phyloP scores from a whole-genome alignment of 2,113 vertebrate species.

The Blennius ocellaris region DNA sequence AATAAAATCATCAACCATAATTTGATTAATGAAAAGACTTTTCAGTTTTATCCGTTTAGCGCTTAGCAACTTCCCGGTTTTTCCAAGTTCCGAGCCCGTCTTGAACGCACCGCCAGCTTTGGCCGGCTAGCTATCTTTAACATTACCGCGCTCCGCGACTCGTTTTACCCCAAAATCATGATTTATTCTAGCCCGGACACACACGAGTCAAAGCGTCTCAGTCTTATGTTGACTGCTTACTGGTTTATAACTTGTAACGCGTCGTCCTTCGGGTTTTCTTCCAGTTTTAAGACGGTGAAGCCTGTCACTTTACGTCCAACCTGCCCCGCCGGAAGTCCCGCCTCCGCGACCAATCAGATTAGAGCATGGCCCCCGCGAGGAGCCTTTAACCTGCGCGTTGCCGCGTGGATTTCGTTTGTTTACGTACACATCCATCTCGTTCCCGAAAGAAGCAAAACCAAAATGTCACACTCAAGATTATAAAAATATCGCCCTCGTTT shows the following conservation, averaged over 20 bases:
- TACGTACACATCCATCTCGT: not conserved
- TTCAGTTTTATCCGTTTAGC: too few relatives aligned
- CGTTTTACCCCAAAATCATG: slow-evolving; percentile 33
- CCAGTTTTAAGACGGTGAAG: slow-evolving; percentile 64
- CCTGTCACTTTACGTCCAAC: slow-evolving; percentile 66
- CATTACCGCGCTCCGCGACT: slow-evolving; percentile 4
- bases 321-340: slow-evolving; percentile 71
- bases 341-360: slow-evolving; percentile 64
- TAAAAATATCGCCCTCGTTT: too few relatives aligned
- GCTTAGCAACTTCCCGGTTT: too few relatives aligned
- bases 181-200: slow-evolving; percentile 8
- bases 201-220: not conserved
- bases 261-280: slow-evolving; percentile 70
- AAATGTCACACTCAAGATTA: too few relatives aligned
- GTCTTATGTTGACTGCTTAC: slow-evolving; percentile 59
- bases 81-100: slow-evolving; percentile 42
- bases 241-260: slow-evolving; percentile 59
- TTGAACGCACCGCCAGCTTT: slow-evolving; percentile 50
- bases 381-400: slow-evolving; percentile 50
- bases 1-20: too few relatives aligned
- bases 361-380: slow-evolving; percentile 2
- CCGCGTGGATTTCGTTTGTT: not conserved
- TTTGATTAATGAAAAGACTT: too few relatives aligned
- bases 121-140: slow-evolving; percentile 64
- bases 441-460: too few relatives aligned